phyloP scores from a whole-genome alignment of 2,113 vertebrate species.

The Anarhynchus alexandrinus region DNA sequence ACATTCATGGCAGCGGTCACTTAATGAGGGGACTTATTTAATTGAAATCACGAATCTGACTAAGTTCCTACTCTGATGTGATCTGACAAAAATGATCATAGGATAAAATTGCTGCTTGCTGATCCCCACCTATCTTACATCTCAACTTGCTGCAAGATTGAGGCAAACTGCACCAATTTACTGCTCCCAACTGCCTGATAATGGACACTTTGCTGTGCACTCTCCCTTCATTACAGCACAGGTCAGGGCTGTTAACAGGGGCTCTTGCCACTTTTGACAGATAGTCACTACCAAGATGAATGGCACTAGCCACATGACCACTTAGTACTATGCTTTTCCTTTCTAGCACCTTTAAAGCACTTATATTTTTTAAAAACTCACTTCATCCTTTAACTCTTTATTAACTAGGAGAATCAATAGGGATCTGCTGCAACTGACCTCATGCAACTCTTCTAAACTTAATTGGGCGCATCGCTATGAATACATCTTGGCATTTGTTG shows the following conservation, averaged over 20 bases:
- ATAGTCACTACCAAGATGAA: constrained; percentile 88
- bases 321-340: constrained; percentile 83
- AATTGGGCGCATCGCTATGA: neutral
- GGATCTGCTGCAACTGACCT: constrained; percentile 57
- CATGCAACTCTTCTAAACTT: constrained; percentile 55
- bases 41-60: constrained; percentile 79
- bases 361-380: constrained; percentile 72
- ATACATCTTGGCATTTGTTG: constrained; percentile 27
- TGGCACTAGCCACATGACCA: constrained; percentile 87
- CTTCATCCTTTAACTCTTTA: constrained; percentile 83
- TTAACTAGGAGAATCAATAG: constrained; percentile 74
- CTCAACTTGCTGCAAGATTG: constrained; percentile 85
- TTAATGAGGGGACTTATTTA: constrained; percentile 70
- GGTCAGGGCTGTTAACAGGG: constrained; percentile 88
- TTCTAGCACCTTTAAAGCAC: constrained; percentile 79
- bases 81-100: constrained; percentile 87
- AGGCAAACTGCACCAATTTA: constrained; percentile 91
- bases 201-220: constrained; percentile 85
- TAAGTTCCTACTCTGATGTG: constrained; percentile 80
- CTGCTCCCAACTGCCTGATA: constrained; percentile 86
- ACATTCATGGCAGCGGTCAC: constrained; percentile 5
- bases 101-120: constrained; percentile 88
- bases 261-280: constrained; percentile 84
- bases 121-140: constrained; percentile 85
- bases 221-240: constrained; percentile 83